These are phyloP conservation scores for Nudaria mundana DNA, from an alignment of 2,888 invertebrate species.

Conservation along the genomic window DNA sequence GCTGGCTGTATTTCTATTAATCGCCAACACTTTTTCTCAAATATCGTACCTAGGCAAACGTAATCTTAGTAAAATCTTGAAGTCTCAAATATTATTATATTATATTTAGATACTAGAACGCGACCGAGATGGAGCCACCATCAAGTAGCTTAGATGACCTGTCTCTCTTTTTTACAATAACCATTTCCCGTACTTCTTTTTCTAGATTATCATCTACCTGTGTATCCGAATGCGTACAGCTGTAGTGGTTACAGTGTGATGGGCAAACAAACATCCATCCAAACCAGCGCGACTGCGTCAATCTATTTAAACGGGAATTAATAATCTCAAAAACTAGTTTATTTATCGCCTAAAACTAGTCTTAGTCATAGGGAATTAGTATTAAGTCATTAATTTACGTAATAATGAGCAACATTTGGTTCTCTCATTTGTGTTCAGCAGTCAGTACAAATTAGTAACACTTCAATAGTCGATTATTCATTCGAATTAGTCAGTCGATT, in stretches of 20 bases:
- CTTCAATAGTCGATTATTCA: conserved; percentile 24
- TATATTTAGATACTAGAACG: no score
- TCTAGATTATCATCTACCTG: no score
- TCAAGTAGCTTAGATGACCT: no score
- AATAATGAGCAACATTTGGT: conserved; percentile 40
- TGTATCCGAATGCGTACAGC: no score
- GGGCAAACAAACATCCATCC: conserved; percentile 21
- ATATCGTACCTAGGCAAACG: no score
- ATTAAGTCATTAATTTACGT: conserved; percentile 24
- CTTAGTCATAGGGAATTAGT: conserved; percentile 25
- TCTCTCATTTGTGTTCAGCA: conserved; percentile 31
- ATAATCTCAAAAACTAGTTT: conserved; percentile 24
- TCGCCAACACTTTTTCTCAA: no score
- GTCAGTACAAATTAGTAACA: conserved; percentile 14
- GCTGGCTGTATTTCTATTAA: no score
- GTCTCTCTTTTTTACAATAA: no score
- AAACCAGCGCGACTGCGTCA: conserved; percentile 27
- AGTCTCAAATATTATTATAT: no score
- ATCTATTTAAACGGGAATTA: conserved; percentile 21
- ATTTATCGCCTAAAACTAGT: conserved; percentile 22
- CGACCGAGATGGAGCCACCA: no score
- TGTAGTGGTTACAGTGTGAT: background rate
- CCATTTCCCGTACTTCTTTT: no score
- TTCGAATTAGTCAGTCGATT: conserved; percentile 19
- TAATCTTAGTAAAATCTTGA: no score